A percentile compares a stretch with the other conserved stretches of the same genome.
Conservation (phyloP, 2,113 vertebrate species). For the Brachypteracias leptosomus region DNA sequence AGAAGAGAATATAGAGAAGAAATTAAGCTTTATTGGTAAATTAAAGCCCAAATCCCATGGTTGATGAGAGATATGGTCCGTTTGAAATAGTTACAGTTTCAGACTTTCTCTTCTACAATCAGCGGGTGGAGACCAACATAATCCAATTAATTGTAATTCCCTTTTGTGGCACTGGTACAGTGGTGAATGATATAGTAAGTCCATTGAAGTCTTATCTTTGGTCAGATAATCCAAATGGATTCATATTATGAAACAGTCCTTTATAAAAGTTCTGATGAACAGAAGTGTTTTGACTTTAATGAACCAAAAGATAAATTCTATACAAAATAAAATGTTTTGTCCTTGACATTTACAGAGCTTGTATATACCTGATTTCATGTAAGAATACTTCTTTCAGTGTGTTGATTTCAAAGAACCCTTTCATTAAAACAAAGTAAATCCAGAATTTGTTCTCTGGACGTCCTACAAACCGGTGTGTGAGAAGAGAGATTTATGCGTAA, state of each 20-base stretch:
- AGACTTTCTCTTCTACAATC: constrained; percentile 75
- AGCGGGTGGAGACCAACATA: constrained; percentile 76
- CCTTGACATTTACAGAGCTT: constrained; percentile 35
- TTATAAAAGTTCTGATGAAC: constrained; percentile 71
- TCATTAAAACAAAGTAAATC: neutral
- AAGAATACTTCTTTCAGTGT: neutral
- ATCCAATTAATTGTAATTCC: constrained; percentile 83
- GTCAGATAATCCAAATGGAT: constrained; percentile 78
- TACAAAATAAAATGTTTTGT: constrained; percentile 47
- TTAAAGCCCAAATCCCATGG: constrained; percentile 76
- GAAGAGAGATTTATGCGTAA: neutral
- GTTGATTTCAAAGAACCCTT: neutral
- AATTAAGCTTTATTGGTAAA: constrained; percentile 80
- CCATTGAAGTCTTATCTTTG: constrained; percentile 79
- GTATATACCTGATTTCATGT: neutral
- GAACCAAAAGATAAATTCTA: constrained; percentile 53
- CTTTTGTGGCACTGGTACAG: constrained; percentile 74
- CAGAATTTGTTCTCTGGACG: neutral
- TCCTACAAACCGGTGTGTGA: neutral
- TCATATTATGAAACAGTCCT: constrained; percentile 73
- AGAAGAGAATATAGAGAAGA: constrained; percentile 68
- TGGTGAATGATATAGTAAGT: constrained; percentile 73
- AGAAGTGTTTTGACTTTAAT: constrained; percentile 60
- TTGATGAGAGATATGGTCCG: constrained; percentile 73
- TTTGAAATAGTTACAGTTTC: constrained; percentile 76